Evolutionary conservation across 2,113 vertebrate genomes (phyloP), one percentile per base, ranked within the genome.

Genomic region (Nyctereutes procyonoides): DNA sequence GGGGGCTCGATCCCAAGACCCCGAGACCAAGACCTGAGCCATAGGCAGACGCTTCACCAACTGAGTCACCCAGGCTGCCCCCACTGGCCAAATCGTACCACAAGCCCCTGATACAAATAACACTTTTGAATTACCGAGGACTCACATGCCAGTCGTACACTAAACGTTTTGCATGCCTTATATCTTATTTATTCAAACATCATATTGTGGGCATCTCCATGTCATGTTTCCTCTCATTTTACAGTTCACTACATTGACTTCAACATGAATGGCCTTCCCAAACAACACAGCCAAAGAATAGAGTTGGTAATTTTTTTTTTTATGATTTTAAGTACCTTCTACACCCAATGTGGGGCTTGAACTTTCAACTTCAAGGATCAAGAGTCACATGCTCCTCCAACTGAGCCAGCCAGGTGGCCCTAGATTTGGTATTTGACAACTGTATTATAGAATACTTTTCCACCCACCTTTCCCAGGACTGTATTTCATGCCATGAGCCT

Each of bases 121-220:
- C 5, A n/a, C 1, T 2, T 8, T 8, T 53, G 8, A 6, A 6
- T 38, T 43, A 5, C 1, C 7, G 30, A 60, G 24, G 22, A 19
- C 3, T 24, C 28, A 0, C 0, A 16, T 26, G 10, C 30, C 62
- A 43, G 3, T 3, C 11, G 9, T 10, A 3, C 13, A 38, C 2
- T 32, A 4, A 53, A 32, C 10, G 30, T 32, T 74, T n/a, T 12
- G 11, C 5, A 5, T 5, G 26, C 0, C 19, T n/a, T 48, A 19
- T 48, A 19, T 9, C 20, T 69, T 53, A 10, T 32, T 51, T 28
- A 28, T 24, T 58, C 1, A 4, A 62, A 60, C 55, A 35, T 8
- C 11, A 20, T 35, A 20, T 8, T 1, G 14, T 15, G 4, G 24
- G 35, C 22, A 6, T 60, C 51, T n/a, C 28, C n/a, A 2, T 30